Evolutionary conservation across 2,113 vertebrate genomes (phyloP).

Genomic region (Haplochromis vanheusdeni): DNA sequence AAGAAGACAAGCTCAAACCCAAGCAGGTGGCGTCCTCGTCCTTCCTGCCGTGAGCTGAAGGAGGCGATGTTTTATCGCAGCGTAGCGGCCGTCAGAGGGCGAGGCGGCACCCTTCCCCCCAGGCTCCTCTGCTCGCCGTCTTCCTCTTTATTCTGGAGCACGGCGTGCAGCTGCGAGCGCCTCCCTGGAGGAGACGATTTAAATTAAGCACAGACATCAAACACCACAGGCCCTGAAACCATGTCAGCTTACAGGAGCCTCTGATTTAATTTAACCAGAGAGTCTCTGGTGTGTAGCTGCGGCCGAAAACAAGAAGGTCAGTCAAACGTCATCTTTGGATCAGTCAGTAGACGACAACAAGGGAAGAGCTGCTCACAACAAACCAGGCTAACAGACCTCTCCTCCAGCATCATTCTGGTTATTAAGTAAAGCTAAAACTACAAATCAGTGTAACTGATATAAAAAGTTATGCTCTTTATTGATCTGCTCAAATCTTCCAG

Average conservation of each 20-base stretch:
- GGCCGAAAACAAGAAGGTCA: neutral
- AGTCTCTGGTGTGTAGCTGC: neutral
- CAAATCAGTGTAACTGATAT: neutral
- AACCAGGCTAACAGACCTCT: neutral
- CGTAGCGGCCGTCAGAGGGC: neutral
- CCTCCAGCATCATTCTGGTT: neutral
- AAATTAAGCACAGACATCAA: neutral
- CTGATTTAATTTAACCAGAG: neutral
- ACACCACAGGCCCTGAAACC: neutral
- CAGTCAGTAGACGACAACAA: neutral
- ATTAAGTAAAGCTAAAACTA: neutral
- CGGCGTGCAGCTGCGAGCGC: accelerated
- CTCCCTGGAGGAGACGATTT: neutral
- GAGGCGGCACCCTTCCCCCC: constrained; percentile 17
- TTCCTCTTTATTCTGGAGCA: neutral
- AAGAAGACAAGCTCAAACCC: neutral
- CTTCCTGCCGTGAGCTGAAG: neutral
- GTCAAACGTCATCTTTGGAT: neutral
- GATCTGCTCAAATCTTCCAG: neutral
- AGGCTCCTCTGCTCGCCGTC: neutral
- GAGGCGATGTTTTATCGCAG: neutral
- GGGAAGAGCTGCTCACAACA: neutral
- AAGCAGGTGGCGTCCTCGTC: neutral
- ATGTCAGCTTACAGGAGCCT: neutral
- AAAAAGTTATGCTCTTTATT: neutral